Percentiles rank a stretch among this genome's conserved stretches.
Conservation (phyloP, 1,140 invertebrate species). For the Aricia agestis region DNA sequence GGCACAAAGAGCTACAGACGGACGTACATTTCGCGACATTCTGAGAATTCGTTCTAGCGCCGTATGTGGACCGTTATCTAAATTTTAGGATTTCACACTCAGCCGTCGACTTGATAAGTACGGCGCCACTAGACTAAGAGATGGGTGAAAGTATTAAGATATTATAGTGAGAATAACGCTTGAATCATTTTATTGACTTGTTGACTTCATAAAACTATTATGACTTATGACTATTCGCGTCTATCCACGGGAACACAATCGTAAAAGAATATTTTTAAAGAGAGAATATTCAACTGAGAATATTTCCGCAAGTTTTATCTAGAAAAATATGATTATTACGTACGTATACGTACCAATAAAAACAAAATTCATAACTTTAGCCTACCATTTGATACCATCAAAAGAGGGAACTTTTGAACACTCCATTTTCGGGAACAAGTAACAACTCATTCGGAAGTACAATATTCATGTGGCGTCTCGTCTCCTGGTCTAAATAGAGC, state of each 20-base stretch:
- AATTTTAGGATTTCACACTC: slow-evolving; percentile 39
- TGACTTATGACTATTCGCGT: background rate
- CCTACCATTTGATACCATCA: no score
- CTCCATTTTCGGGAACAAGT: background rate
- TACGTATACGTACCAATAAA: no score
- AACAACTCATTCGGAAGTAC: background rate
- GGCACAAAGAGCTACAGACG: background rate
- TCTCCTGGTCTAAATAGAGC: slow-evolving; percentile 25
- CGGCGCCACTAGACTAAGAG: slow-evolving; percentile 3
- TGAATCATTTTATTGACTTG: background rate
- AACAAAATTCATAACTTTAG: no score
- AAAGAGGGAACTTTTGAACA: background rate
- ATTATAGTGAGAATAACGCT: background rate
- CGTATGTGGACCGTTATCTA: slow-evolving; percentile 35
- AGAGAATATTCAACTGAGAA: no score
- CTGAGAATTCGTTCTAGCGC: slow-evolving; percentile 9
- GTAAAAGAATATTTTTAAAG: background rate
- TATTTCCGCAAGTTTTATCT: no score
- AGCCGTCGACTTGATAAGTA: slow-evolving; percentile 34
- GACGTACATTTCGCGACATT: slow-evolving; percentile 13
- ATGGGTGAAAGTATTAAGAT: background rate
- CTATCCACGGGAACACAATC: background rate
- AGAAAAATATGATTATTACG: no score
- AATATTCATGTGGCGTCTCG: background rate
- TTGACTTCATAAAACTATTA: background rate